Conservation (phyloP, 2,113 vertebrate species). For the Sterna hirundo region DNA sequence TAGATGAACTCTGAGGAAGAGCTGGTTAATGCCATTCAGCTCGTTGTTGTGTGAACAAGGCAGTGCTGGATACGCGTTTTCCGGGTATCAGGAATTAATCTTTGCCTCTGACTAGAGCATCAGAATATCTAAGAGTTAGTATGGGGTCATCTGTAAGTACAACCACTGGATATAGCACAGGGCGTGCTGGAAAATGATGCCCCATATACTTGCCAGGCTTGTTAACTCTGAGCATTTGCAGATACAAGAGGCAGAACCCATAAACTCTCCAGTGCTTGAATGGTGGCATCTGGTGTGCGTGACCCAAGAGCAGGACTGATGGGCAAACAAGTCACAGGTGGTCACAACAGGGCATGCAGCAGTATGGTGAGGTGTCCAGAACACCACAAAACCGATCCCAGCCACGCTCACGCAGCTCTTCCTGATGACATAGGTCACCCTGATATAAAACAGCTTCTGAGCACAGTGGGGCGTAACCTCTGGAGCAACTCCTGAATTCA, state of each 20-base stretch:
- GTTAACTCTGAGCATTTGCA: background rate
- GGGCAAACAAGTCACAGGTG: background rate
- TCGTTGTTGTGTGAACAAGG: background rate
- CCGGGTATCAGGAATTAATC: background rate
- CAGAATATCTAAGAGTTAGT: background rate
- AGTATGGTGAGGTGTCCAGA: background rate
- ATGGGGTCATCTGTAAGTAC: background rate
- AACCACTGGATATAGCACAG: background rate
- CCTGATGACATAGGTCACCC: background rate
- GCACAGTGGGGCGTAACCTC: background rate
- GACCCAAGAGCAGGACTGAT: background rate
- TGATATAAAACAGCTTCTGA: background rate
- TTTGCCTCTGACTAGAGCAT: background rate
- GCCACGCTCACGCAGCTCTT: background rate
- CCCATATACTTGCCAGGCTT: background rate
- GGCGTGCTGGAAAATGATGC: background rate
- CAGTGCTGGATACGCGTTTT: background rate
- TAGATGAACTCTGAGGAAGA: background rate
- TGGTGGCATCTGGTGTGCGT: background rate
- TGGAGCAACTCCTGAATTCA: background rate
- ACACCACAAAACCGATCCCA: background rate
- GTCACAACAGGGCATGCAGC: background rate
- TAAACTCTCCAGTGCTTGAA: background rate
- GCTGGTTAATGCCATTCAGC: background rate
- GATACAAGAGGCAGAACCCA: background rate